Base-by-base conservation (phyloP, 2,888 invertebrate species). In the Acleris holmiana region DNA sequence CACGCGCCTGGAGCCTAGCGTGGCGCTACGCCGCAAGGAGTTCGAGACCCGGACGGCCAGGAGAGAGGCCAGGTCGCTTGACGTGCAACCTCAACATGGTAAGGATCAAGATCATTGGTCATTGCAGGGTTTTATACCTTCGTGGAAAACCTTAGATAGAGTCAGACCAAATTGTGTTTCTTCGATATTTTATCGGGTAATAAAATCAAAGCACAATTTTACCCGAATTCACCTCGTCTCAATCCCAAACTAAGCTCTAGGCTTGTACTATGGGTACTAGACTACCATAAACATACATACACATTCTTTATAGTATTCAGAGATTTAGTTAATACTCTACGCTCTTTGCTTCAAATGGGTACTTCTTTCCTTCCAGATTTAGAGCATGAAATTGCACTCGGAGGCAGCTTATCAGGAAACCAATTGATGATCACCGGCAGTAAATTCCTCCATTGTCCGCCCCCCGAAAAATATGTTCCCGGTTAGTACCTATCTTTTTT, bases 381-480 rank as follows among this genome's bases (percentile, higher is more conserved):
- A 81, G 90, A 94, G 78, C 84, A 91, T 79, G 94, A 88, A 70
- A 63, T 76, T 70, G 73, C 79, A 67, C 76, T 89, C 48, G 88
- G 93, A 86, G 93, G 91, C 85, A 94, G 91, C 84, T 93, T 95
- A 81, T 95, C 95, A 72, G 96, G 96, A 82, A 97, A 96, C 93
- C 94, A 96, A 84, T 91, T 94, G 73, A 94, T 95, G 93, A 95
- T 96, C 80, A 94, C 96, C 77, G 96, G 96, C 90, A 95, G 96
- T 93, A 95, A 95, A 85, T 95, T 95, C 88, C 93, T 96, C 77
- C 96, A 96, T 90, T 96, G 96, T 84, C 95, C 95, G 75, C 96
- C 95, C 69, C 96, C 96, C 73, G 89, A 93, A 76, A 95, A 94
- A 85, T 94, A 90, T 88, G 89, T 78, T 81, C 88, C 89, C 82